A percentile compares a stretch with the other conserved stretches of the same genome.
phyloP scores from a whole-genome alignment of 2,797 vertebrate genomes.

The Eulemur rubriventer region DNA sequence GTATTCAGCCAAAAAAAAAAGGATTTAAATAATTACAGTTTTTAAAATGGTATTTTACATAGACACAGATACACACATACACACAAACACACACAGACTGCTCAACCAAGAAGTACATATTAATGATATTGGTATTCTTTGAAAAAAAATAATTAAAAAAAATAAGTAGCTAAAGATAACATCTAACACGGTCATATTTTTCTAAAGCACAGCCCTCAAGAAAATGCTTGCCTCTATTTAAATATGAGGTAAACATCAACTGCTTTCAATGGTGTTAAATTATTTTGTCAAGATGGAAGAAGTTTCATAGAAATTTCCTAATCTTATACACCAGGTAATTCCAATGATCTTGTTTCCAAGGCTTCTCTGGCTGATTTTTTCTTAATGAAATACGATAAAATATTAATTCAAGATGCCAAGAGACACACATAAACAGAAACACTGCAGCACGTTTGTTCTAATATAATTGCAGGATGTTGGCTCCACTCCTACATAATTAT shows the following conservation, averaged over 20 bases:
- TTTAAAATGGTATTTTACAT: background rate
- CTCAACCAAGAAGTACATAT: background rate
- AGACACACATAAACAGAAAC: slow-evolving; percentile 75
- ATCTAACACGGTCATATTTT: slow-evolving; percentile 38
- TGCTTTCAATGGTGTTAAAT: slow-evolving; percentile 33
- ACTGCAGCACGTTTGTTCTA: slow-evolving; percentile 74
- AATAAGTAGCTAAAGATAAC: slow-evolving; percentile 36
- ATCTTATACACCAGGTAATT: slow-evolving; percentile 30
- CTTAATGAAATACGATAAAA: slow-evolving; percentile 79
- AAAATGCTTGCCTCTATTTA: slow-evolving; percentile 64
- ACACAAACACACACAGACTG: background rate
- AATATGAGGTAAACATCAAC: slow-evolving; percentile 57
- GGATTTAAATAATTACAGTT: background rate
- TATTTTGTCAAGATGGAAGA: slow-evolving; percentile 52
- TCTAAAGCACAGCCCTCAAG: background rate
- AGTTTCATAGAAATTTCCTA: slow-evolving; percentile 41
- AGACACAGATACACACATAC: background rate
- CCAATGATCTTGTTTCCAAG: slow-evolving; percentile 48
- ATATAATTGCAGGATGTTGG: slow-evolving; percentile 83
- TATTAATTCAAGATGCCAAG: slow-evolving; percentile 83
- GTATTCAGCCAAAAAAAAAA: background rate
- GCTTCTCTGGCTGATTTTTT: slow-evolving; percentile 45
- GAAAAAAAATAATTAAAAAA: background rate
- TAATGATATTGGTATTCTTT: fast-evolving
- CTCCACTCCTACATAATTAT: slow-evolving; percentile 83